phyloP scores from a whole-genome alignment of 2,113 vertebrate genomes.

The Cinclus cinclus region DNA sequence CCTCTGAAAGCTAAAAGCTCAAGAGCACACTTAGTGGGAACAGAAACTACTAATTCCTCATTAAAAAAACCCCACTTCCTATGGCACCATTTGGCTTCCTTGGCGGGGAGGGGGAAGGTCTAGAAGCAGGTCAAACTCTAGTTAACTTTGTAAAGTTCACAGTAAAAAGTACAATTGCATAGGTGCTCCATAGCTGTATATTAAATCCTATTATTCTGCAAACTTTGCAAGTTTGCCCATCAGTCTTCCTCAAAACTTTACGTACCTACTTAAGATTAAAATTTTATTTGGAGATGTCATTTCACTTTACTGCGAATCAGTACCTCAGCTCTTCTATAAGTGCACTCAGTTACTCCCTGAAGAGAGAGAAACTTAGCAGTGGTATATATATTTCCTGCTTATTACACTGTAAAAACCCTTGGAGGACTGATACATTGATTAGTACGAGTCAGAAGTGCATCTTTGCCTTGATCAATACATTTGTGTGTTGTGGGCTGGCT shows the following conservation, averaged over 20 bases:
- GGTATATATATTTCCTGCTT: constrained; percentile 64
- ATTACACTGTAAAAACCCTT: constrained; percentile 69
- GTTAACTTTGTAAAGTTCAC: constrained; percentile 15
- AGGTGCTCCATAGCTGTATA: background rate
- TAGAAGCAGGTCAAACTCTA: background rate
- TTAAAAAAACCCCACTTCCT: background rate
- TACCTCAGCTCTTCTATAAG: constrained; percentile 72
- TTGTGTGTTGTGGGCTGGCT: background rate
- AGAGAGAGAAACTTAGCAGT: constrained; percentile 70
- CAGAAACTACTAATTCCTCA: constrained; percentile 53
- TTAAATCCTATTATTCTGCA: constrained; percentile 25
- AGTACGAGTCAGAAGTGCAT: constrained; percentile 61
- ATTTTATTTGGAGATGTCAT: constrained; percentile 57
- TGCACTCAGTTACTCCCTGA: constrained; percentile 73
- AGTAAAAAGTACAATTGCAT: background rate
- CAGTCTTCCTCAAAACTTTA: constrained; percentile 51
- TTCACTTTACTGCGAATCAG: constrained; percentile 65
- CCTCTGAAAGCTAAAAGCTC: background rate
- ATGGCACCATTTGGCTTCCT: background rate
- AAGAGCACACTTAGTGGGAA: background rate
- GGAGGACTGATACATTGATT: constrained; percentile 70
- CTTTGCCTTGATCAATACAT: constrained; percentile 64
- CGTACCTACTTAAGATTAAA: constrained; percentile 56
- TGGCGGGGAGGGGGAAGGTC: too few relatives aligned
- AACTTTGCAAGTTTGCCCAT: constrained; percentile 22